Base-by-base conservation (phyloP, 1,140 invertebrate species). In the Halesus radiatus region DNA sequence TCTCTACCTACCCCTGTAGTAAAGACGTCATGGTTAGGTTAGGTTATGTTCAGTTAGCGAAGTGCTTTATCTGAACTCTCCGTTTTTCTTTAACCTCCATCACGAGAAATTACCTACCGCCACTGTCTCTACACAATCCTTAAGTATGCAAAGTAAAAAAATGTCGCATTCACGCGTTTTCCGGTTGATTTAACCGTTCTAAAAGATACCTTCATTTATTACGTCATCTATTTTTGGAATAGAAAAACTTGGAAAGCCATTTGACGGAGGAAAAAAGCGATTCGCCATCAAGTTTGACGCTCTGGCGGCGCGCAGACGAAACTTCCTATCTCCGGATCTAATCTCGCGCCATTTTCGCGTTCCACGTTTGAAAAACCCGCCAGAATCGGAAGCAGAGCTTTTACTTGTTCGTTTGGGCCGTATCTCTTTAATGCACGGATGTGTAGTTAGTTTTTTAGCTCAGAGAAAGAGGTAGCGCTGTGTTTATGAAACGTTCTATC, bases 321-420 rank as follows among this genome's bases (percentile, higher is more conserved):
- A 73, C 70, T 73, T 73, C 53, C 20, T 53, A 26, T 45, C 70
- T 52, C 53, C 52, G 50, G 20, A 73, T 73, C 70, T 53, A 73
- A 73, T 73, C 70, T 54, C 45, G 8, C 70, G 70, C 70, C 70
- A 53, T 54, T 72, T 73, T 73, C 32, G 50, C 70, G 45, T 52
- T 53, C n/a, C 50, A 20, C 37, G 45, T 73, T 53, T 73, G 22
- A 53, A 73, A 73, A 73, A 22, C 45, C 70, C 29, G 20, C 70
- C 8, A 73, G 52, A 53, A 73, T 54, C 52, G 70, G 53, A 53
- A 73, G 22, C 20, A 16, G 37, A 26, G 22, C 20, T 60, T 60
- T 60, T 60, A 60, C 58, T 60, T 60, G 20, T 23, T 10, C 58
- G 4, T 60, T 60, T 60, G 8, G 26, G 37, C 37, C 37, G 37